phyloP scores from a whole-genome alignment of 2,888 invertebrate species.

The Nemurella pictetii region DNA sequence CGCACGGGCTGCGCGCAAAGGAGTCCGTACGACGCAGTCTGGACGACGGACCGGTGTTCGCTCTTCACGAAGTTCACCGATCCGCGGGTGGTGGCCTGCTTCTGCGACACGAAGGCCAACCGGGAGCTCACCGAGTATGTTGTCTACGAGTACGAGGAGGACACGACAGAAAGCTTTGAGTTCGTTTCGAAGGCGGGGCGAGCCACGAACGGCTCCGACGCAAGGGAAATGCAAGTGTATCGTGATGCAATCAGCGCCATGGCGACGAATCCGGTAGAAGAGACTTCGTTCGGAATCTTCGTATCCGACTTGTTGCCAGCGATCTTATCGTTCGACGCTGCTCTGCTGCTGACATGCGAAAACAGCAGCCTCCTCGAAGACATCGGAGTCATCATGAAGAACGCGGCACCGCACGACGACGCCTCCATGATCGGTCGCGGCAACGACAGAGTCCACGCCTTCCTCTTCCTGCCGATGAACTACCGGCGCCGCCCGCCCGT shows the following conservation, averaged over 20 bases:
- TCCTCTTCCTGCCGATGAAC: background rate
- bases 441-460: background rate
- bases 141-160: background rate
- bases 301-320: background rate
- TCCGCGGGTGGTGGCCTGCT: background rate
- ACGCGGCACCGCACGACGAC: background rate
- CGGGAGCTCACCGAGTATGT: background rate
- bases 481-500: background rate
- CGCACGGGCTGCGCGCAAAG: background rate
- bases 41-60: background rate
- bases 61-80: background rate
- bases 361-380: background rate
- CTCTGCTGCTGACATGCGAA: background rate
- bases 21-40: background rate
- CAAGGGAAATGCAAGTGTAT: background rate
- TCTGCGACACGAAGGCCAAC: background rate
- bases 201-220: background rate
- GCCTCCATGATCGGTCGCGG: background rate
- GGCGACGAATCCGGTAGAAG: background rate
- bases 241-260: background rate
- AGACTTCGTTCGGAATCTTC: background rate
- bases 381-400: background rate
- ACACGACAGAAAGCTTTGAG: background rate
- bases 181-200: background rate
- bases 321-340: background rate